Evolutionary conservation across 2,113 vertebrate species (phyloP).

Genomic region (Calyptommatus sinebrachiatus): DNA sequence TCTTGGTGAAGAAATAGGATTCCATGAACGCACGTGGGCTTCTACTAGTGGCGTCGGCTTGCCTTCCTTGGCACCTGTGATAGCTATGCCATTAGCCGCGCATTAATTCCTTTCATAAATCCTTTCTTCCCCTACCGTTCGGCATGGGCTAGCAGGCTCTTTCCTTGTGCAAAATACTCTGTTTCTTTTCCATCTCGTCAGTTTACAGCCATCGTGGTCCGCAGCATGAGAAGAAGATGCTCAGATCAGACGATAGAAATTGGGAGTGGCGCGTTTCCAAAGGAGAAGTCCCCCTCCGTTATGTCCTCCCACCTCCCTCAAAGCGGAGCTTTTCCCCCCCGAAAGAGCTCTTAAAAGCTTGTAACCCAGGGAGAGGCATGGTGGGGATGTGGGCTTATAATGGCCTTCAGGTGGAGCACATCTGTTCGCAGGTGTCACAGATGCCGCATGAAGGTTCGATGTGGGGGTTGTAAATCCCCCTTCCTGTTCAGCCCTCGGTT

Average conservation of each 20-base stretch:
- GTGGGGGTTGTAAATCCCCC: constrained; percentile 8
- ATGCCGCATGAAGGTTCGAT: background rate
- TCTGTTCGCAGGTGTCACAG: constrained; percentile 14
- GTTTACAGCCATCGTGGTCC: too few species aligned
- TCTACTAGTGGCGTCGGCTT: too few species aligned
- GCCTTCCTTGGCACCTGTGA: too few species aligned
- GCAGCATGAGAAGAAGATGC: too few species aligned
- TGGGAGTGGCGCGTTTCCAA: background rate
- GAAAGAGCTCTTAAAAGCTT: background rate
- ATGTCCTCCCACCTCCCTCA: background rate
- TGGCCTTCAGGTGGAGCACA: constrained; percentile 8
- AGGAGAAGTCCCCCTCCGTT: background rate
- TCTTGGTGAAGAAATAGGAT: background rate
- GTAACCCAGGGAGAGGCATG: background rate
- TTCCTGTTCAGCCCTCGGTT: background rate
- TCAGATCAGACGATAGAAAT: background rate
- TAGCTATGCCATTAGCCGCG: background rate
- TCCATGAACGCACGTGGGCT: too few species aligned
- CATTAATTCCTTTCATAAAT: background rate
- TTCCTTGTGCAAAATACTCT: too few species aligned
- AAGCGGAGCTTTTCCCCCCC: background rate
- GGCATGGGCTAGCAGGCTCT: background rate
- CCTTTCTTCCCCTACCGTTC: background rate
- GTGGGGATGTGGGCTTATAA: background rate
- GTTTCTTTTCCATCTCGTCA: too few species aligned